Evolutionary conservation across 64 coral and sea anemone species (phyloP).

Genomic region (Montipora sp.): DNA sequence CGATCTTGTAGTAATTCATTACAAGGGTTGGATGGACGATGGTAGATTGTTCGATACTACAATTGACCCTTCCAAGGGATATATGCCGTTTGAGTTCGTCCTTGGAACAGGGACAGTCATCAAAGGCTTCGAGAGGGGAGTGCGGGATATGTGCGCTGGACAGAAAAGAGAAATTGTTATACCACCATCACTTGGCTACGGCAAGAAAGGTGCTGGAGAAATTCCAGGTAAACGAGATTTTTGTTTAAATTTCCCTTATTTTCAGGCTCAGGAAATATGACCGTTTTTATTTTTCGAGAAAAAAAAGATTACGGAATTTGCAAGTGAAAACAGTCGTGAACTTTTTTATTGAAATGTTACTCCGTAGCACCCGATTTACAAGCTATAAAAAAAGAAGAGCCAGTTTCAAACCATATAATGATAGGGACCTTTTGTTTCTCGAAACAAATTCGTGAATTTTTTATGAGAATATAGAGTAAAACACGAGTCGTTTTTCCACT

Average conservation of each 20-base stretch:
- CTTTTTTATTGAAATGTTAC: too few species aligned
- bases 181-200: conserved; percentile 93
- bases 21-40: conserved; percentile 87
- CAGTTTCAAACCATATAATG: not conserved
- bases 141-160: conserved; percentile 85
- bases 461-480: not conserved
- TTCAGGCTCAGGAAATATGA: not conserved
- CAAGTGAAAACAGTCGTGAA: too few species aligned
- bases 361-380: not conserved
- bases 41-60: conserved; percentile 88
- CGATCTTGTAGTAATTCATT: conserved; percentile 93
- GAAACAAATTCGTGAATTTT: conserved; percentile 1
- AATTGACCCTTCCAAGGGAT: conserved; percentile 84
- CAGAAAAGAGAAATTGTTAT: conserved; percentile 84
- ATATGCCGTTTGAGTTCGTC: conserved; percentile 91
- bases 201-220: conserved; percentile 90
- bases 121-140: conserved; percentile 90
- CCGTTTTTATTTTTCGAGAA: not conserved
- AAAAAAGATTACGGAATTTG: too few species aligned
- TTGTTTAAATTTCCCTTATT: not conserved
- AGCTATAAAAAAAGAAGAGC: not conserved
- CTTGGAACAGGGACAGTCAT: conserved; percentile 92
- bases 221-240: conserved; percentile 82
- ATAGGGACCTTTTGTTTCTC: not conserved
- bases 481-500: conserved; percentile 28